These are phyloP conservation scores for Limulus polyphemus DNA, from an alignment of 2,888 invertebrate genomes.

Conservation along the genomic window DNA sequence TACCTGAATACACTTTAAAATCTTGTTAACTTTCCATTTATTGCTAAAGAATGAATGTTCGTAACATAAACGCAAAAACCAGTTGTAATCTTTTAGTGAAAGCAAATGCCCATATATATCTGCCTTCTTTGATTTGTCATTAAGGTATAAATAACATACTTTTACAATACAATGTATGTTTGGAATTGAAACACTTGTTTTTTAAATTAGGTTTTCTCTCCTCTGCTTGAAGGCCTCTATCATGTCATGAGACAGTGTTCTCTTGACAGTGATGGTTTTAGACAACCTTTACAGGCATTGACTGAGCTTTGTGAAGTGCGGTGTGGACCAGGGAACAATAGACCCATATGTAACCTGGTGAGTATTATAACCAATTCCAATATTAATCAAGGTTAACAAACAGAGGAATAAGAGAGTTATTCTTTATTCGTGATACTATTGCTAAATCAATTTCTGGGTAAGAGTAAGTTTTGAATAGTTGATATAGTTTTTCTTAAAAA, in stretches of 20 bases:
- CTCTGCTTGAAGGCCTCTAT: constrained; percentile 57
- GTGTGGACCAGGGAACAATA: constrained; percentile 49
- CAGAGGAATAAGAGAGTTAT: too few relatives aligned
- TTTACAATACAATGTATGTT: background rate
- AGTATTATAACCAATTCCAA: constrained; percentile 10
- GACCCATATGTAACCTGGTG: constrained; percentile 56
- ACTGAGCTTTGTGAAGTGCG: constrained; percentile 69
- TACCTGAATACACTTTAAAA: too few relatives aligned
- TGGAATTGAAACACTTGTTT: background rate
- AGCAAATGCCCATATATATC: constrained; percentile 2
- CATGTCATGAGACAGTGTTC: constrained; percentile 54
- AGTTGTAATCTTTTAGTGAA: too few relatives aligned
- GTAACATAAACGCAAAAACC: background rate
- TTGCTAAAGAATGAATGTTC: too few relatives aligned
- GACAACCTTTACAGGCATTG: constrained; percentile 56
- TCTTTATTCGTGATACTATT: too few relatives aligned
- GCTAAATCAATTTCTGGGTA: too few relatives aligned
- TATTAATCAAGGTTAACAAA: too few relatives aligned
- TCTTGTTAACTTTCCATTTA: too few relatives aligned
- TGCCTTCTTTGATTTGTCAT: constrained; percentile 6
- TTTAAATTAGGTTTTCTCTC: constrained; percentile 45
- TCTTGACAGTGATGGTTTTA: constrained; percentile 53
- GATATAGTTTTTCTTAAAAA: too few relatives aligned
- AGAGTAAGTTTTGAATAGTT: too few relatives aligned
- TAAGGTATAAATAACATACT: background rate